Conservation (phyloP, 2,888 invertebrate species). For the Andrena dorsata region DNA sequence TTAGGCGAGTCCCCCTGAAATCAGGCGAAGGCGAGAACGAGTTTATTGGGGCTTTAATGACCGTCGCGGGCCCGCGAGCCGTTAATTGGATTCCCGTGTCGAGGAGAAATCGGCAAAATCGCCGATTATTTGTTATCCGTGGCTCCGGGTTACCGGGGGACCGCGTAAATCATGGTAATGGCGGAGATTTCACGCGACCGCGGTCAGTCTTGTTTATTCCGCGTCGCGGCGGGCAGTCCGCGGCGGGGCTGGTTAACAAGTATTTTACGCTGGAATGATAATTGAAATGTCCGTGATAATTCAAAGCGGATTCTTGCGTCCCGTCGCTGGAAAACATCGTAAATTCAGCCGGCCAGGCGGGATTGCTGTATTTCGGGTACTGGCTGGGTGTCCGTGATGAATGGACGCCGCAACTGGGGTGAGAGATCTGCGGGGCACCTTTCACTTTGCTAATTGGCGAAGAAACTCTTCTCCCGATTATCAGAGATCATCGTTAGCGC, state of each 20-base stretch:
- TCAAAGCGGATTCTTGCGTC: conserved; percentile 18
- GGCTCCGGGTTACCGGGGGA: not conserved
- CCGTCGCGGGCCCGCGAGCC: not conserved
- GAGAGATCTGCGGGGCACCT: too few species aligned
- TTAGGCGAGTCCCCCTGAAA: conserved; percentile 29
- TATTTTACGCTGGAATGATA: conserved; percentile 31
- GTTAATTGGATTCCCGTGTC: conserved; percentile 57
- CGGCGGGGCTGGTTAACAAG: conserved; percentile 5
- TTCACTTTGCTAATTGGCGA: too few species aligned
- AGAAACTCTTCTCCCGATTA: too few species aligned
- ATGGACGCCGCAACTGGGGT: too few species aligned
- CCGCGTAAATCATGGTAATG: conserved; percentile 36
- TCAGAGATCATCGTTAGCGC: too few species aligned
- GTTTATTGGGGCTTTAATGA: conserved; percentile 35
- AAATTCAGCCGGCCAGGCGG: conserved; percentile 11
- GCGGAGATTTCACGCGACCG: conserved; percentile 11
- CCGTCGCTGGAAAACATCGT: conserved; percentile 7
- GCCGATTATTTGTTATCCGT: conserved; percentile 30
- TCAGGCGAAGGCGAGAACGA: conserved; percentile 6
- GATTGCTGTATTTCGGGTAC: not conserved
- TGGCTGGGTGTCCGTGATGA: not conserved
- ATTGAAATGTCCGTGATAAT: conserved; percentile 34
- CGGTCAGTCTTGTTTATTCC: conserved; percentile 34
- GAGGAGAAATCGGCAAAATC: conserved; percentile 34
- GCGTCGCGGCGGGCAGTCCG: conserved; percentile 19